phyloP scores from a whole-genome alignment of 2,113 vertebrate species.

The Nycticebus coucang region DNA sequence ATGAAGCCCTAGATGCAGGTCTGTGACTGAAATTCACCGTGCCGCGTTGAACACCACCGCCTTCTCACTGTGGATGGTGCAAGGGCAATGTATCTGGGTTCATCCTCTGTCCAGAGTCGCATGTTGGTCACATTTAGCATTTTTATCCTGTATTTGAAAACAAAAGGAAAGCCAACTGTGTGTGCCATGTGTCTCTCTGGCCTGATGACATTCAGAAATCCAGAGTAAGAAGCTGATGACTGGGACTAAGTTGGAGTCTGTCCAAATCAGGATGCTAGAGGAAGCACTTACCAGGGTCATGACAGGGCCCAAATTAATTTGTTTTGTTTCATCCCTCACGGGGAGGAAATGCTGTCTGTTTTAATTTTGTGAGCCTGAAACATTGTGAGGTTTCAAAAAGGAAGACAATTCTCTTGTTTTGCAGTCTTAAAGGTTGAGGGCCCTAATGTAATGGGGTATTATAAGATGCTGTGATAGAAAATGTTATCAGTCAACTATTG shows the following conservation, averaged over 20 bases:
- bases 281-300: fast-evolving
- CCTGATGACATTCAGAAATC: not conserved
- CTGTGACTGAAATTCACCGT: fast-evolving
- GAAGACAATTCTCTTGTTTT: not conserved
- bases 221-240: not conserved
- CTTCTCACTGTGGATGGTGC: not conserved
- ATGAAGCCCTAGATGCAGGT: fast-evolving
- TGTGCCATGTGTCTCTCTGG: not conserved
- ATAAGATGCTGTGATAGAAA: not conserved
- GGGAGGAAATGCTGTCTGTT: not conserved
- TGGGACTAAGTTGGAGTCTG: not conserved
- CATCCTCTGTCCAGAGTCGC: too few relatives aligned
- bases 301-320: not conserved
- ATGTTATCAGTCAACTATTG: not conserved
- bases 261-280: not conserved
- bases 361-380: not conserved
- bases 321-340: not conserved
- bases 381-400: not conserved
- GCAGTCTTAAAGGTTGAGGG: not conserved
- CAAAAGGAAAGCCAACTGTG: not conserved
- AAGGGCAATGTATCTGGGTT: fast-evolving
- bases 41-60: fast-evolving
- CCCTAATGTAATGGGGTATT: not conserved
- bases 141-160: not conserved
- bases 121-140: fast-evolving